Percentiles rank a stretch among this genome's conserved stretches.
Conservation (phyloP, 2,113 vertebrate species). For the Notothenia rossii region DNA sequence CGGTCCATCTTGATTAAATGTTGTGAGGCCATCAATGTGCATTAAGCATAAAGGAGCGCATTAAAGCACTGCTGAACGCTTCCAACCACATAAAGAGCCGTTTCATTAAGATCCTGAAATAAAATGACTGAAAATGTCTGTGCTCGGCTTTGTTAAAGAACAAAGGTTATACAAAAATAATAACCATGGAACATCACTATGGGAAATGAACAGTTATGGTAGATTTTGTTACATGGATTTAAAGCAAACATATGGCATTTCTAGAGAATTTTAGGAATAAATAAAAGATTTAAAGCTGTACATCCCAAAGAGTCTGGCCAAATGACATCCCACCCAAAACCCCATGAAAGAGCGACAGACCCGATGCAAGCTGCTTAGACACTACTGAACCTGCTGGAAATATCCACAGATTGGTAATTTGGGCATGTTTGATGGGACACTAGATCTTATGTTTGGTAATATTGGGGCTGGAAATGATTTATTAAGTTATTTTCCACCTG, state of each 20-base stretch:
- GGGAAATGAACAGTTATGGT: constrained; percentile 31
- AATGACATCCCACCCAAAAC: constrained; percentile 33
- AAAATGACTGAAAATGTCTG: constrained; percentile 29
- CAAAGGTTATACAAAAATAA: constrained; percentile 48
- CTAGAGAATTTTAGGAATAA: constrained; percentile 1
- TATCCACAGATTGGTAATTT: neutral
- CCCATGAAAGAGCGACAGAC: constrained; percentile 28
- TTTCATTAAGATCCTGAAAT: constrained; percentile 61
- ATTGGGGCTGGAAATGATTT: no score
- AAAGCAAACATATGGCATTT: neutral
- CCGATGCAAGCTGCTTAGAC: constrained; percentile 43
- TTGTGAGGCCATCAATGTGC: constrained; percentile 54
- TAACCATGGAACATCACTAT: constrained; percentile 40
- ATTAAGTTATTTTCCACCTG: no score
- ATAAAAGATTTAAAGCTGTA: neutral
- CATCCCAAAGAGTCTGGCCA: constrained; percentile 26
- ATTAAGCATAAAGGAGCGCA: constrained; percentile 57
- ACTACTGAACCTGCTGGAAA: constrained; percentile 28
- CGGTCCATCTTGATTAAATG: constrained; percentile 51
- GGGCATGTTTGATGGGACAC: neutral
- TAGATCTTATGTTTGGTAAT: no score
- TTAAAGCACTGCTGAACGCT: constrained; percentile 62
- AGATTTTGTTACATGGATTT: constrained; percentile 11
- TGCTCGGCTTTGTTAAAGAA: constrained; percentile 28
- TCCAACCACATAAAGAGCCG: constrained; percentile 47